phyloP scores from a whole-genome alignment of 2,797 vertebrate genomes.

The Microchirus variegatus region DNA sequence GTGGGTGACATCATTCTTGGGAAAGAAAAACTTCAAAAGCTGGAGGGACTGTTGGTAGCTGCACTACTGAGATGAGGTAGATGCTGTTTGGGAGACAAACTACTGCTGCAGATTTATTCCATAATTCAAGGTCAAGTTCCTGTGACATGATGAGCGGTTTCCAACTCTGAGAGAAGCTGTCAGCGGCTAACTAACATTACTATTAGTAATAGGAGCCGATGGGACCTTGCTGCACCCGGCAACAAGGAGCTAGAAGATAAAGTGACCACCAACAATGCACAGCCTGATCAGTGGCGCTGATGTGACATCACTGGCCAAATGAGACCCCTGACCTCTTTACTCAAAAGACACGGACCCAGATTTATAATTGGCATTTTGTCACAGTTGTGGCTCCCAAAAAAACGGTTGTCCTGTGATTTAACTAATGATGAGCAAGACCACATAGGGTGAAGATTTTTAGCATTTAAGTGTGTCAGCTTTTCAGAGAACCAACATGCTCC shows the following conservation, averaged over 20 bases:
- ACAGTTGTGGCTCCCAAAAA: slow-evolving; percentile 27
- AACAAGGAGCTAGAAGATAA: slow-evolving; percentile 27
- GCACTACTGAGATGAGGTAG: slow-evolving; percentile 66
- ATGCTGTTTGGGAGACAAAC: slow-evolving; percentile 56
- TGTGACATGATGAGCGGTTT: slow-evolving; percentile 64
- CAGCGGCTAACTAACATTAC: slow-evolving; percentile 60
- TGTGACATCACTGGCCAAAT: slow-evolving; percentile 53
- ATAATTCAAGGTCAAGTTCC: slow-evolving; percentile 63
- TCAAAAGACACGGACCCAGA: slow-evolving; percentile 34
- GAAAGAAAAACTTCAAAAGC: slow-evolving; percentile 62
- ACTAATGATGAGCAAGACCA: slow-evolving; percentile 57
- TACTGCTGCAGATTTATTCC: slow-evolving; percentile 55
- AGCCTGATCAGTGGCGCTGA: slow-evolving; percentile 14
- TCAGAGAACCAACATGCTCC: slow-evolving; percentile 46
- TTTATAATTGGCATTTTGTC: slow-evolving; percentile 67
- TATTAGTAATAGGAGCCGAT: slow-evolving; percentile 66
- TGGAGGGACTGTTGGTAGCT: slow-evolving; percentile 43
- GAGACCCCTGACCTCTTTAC: slow-evolving; percentile 48
- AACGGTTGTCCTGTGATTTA: slow-evolving; percentile 27
- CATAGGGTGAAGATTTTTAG: slow-evolving; percentile 52
- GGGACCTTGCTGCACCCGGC: slow-evolving; percentile 56
- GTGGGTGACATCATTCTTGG: slow-evolving; percentile 73
- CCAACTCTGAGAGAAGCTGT: slow-evolving; percentile 57
- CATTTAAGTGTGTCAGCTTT: slow-evolving; percentile 65
- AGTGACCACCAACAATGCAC: slow-evolving; percentile 29